Conservation (phyloP, 2,888 invertebrate genomes). For the Stenotaenia linearis region DNA sequence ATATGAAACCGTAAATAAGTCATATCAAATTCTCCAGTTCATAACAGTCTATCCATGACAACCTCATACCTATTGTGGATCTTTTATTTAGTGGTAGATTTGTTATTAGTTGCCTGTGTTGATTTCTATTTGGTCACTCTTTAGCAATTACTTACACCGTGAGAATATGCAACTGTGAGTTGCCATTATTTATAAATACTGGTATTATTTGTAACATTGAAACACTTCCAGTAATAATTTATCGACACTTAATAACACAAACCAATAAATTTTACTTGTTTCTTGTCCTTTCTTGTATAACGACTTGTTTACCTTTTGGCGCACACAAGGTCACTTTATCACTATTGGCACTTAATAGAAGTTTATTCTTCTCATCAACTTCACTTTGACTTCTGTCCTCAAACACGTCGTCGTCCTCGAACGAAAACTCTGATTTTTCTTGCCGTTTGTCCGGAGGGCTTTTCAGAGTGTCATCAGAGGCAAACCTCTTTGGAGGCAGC, state of each 20-base stretch:
- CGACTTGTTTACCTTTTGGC: not conserved
- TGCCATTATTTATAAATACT: no score
- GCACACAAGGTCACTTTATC: slow-evolving; percentile 2
- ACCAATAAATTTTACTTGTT: not conserved
- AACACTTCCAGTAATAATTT: not conserved
- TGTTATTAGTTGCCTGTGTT: no score
- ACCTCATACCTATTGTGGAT: no score
- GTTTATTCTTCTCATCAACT: not conserved
- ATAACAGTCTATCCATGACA: no score
- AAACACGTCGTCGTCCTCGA: slow-evolving; percentile 21
- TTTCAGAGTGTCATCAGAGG: not conserved
- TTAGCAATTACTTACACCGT: no score
- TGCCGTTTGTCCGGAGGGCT: not conserved
- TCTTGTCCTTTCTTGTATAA: not conserved
- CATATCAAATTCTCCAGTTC: no score
- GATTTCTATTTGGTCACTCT: no score
- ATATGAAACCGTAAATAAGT: no score
- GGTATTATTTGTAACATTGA: not conserved
- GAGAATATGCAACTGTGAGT: no score
- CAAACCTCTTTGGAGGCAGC: not conserved
- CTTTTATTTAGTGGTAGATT: no score
- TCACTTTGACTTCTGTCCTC: not conserved
- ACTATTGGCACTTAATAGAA: not conserved
- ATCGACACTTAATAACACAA: not conserved
- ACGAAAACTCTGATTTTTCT: not conserved